Base-by-base conservation (phyloP, 1,140 invertebrate genomes). In the Temnothorax longispinosus region DNA sequence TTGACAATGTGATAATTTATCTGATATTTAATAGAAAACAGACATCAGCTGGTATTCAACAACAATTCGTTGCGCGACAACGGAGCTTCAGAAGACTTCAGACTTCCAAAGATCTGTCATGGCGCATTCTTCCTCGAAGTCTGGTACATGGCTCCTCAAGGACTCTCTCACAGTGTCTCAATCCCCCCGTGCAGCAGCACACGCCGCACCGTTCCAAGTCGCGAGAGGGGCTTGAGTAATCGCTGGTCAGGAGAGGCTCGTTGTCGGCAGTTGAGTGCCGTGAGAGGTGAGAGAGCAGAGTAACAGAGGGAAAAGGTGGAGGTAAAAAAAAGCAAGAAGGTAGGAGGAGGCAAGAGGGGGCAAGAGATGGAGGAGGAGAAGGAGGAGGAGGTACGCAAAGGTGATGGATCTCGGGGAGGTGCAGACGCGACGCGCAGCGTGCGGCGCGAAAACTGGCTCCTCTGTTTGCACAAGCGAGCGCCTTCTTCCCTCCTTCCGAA, bases 391-490 rank as follows among this genome's bases (percentile, higher is more conserved):
- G 81, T 87, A 85, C 80, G 89, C 72, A 76, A 91, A 86, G 54
- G 88, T 91, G 91, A 91, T 91, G 90, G 91, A 91, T 92, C 88
- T 91, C 50, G 87, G 90, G 87, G 89, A 93, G 90, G 90, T 92
- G 92, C 74, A 88, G 91, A 92, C 91, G 89, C 78, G 84, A 86
- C 82, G 54, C 81, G 76, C 87, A 90, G 90, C 88, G 81, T 87
- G 85, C 88, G 87, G 87, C 85, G 92, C 90, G 91, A 93, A 91
- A 93, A 91, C 89, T 91, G 90, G 90, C 91, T 91, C 85, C 88
- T 91, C 91, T 91, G 90, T 93, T 93, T 93, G 87, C 84, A 90
- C 90, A 92, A 91, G 91, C 90, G 91, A 92, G 92, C 65, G 44
- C 88, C 69, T 91, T 87, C 80, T 91, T 89, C 86, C 86, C 89